Conservation (phyloP, 2,888 invertebrate genomes). For the Ophioninae sp. region DNA sequence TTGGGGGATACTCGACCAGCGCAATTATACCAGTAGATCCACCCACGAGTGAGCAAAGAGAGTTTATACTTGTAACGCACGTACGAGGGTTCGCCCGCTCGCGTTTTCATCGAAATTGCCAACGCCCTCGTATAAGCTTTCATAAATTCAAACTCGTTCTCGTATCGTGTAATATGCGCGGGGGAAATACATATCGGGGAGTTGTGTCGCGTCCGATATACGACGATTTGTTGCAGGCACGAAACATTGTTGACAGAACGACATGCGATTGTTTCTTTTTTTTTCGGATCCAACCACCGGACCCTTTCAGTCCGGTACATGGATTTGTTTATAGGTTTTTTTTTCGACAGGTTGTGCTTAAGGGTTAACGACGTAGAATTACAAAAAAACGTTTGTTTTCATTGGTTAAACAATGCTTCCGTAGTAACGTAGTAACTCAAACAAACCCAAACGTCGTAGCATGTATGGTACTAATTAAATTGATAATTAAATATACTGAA, state of each 20-base stretch:
- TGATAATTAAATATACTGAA: too few species aligned
- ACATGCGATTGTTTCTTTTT: background rate
- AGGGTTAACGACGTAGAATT: too few species aligned
- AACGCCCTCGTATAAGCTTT: slow-evolving; percentile 58
- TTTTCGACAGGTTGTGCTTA: too few species aligned
- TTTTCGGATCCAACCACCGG: background rate
- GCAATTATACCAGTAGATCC: slow-evolving; percentile 45
- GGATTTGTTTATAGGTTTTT: too few species aligned
- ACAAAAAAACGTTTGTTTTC: too few species aligned
- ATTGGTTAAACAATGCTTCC: too few species aligned
- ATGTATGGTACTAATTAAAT: too few species aligned
- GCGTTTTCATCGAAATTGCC: slow-evolving; percentile 55
- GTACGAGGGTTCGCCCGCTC: slow-evolving; percentile 44
- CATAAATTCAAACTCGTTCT: slow-evolving; percentile 49
- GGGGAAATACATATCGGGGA: background rate
- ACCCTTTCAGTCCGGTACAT: too few species aligned
- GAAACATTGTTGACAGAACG: too few species aligned
- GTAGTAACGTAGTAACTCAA: too few species aligned
- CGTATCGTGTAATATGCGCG: slow-evolving; percentile 18
- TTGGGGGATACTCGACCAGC: slow-evolving; percentile 24
- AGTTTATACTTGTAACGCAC: slow-evolving; percentile 24
- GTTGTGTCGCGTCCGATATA: background rate
- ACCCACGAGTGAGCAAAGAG: slow-evolving; percentile 36
- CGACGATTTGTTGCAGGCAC: background rate
- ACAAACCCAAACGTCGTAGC: too few species aligned